Evolutionary conservation across 1,140 invertebrate species (phyloP), one percentile per base, ranked within the genome.

Genomic region (Musca vetustissima): DNA sequence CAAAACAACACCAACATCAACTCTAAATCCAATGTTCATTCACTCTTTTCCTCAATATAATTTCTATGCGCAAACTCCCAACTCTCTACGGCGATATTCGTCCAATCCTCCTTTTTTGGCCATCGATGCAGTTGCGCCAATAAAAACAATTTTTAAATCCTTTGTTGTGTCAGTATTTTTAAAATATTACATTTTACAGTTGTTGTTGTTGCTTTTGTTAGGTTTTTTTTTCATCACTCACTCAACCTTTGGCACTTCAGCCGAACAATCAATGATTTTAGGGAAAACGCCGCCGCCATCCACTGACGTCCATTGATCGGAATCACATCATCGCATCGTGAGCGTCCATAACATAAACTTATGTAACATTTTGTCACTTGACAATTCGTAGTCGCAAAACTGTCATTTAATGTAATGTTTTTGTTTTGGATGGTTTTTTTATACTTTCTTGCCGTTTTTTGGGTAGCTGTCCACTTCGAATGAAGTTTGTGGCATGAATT

Each of bases 311-410:
- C 24, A 43, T 43, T 43, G 25, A 28, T 59, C 15, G 14, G 14
- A 24, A 59, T 13, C 55, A 24, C 57, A 43, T 61, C 57, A 36
- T 43, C 57, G 36, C 36, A 28, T 59, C 32, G 25, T 59, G 57
- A 36, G n/a, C 57, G 36, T 19, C 57, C 57, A 43, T 43, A 61
- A 61, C 53, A 61, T 61, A 61, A 61, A 61, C 7, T 61, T 32
- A 61, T 61, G 57, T 61, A 52, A 66, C 49, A 66, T 66, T 69
- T 69, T 69, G 68, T 69, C 68, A 69, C 68, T 64, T 69, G 68
- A 69, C 64, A 69, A 69, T 55, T 24, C 47, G 24, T 53, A 61
- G 57, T 61, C 57, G 36, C 57, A 61, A 36, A 61, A 61, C 52
- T 61, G 57, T 61, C 57, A 61, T 61, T 61, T 43, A 61, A 32